Base-by-base conservation (phyloP, 1,140 invertebrate species). In the Drosophila murphyi region DNA sequence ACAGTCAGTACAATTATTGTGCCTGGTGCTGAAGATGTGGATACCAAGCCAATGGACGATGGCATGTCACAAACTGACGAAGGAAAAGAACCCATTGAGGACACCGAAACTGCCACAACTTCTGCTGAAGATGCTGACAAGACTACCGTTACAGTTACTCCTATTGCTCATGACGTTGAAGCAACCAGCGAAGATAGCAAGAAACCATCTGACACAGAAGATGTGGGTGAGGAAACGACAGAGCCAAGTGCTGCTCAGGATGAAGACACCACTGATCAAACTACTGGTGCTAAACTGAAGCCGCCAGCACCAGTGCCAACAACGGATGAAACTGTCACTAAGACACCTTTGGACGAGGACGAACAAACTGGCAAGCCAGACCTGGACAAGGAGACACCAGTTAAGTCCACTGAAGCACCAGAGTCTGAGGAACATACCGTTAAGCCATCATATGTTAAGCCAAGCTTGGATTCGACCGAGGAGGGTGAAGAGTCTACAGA, bases 401-500 rank as follows among this genome's bases (percentile, higher is more conserved):
- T 69, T 5, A 72, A 68, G 47, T 34, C 62, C 8, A 78, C 68
- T 2, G 73, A 85, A 8, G 39, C 47, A 32, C 59, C 74, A 3
- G 71, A 73, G 32, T 20, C 37, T 29, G 63, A 62, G 6, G 51
- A 39, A 4, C 65, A 68, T 20, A 55, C 70, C 5, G 51, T 41
- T 50, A 62, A 70, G 20, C 72, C 77, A 50, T 34, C 59, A 2
- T 47, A 55, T 20, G 75, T 91, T 43, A 50, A 62, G 3, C 72
- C 86, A 8, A 80, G 81, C 64, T 60, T 89, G 39, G 89, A 90
- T 7, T 92, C 91, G 28, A 72, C 61, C 4, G 90, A 92, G 50
- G 90, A 89, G 20, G 68, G 41, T n/a, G 90, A 76, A 6, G 80
- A 82, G 34, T 91, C 91, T 37, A 72, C 78, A 2, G 91, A 92